Evolutionary conservation across 1,140 invertebrate species (phyloP).

Genomic region (Drosophila willistoni): DNA sequence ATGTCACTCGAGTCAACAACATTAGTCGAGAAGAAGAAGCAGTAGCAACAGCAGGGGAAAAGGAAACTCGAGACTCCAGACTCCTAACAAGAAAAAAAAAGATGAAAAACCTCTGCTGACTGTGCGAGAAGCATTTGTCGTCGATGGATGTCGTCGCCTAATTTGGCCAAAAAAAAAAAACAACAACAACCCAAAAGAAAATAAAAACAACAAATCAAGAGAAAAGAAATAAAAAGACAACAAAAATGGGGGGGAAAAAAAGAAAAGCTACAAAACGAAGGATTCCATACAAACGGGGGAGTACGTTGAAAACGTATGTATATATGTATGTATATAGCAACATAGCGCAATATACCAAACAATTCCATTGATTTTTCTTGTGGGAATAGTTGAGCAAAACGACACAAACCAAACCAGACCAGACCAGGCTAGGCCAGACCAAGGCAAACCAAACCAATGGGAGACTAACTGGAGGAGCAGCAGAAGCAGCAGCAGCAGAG

Average conservation of each 20-base stretch:
- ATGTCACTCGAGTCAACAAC: slow-evolving; percentile 65
- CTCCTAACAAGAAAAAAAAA: neutral
- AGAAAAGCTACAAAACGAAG: slow-evolving; percentile 26
- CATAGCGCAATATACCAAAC: slow-evolving; percentile 72
- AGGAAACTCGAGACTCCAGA: slow-evolving; percentile 26
- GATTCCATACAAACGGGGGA: neutral
- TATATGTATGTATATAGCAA: neutral
- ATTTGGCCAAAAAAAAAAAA: slow-evolving; percentile 50
- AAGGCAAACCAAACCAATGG: neutral
- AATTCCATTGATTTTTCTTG: slow-evolving; percentile 81
- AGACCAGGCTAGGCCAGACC: neutral
- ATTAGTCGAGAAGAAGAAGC: slow-evolving; percentile 19
- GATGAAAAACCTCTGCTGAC: slow-evolving; percentile 12
- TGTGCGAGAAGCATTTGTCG: slow-evolving; percentile 46
- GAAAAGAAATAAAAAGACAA: slow-evolving; percentile 20
- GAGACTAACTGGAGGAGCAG: slow-evolving; percentile 36
- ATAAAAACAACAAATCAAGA: slow-evolving; percentile 27
- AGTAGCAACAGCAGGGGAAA: neutral
- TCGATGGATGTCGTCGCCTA: slow-evolving; percentile 64
- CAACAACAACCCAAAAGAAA: neutral
- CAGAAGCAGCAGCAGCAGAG: slow-evolving; percentile 36
- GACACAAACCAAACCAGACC: slow-evolving; percentile 21
- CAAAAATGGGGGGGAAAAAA: slow-evolving; percentile 3
- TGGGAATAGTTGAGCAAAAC: slow-evolving; percentile 65
- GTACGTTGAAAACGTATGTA: slow-evolving; percentile 7